Evolutionary conservation across 2,113 vertebrate species (phyloP), one percentile per base, ranked within the genome.

Genomic region (Heterotis niloticus): DNA sequence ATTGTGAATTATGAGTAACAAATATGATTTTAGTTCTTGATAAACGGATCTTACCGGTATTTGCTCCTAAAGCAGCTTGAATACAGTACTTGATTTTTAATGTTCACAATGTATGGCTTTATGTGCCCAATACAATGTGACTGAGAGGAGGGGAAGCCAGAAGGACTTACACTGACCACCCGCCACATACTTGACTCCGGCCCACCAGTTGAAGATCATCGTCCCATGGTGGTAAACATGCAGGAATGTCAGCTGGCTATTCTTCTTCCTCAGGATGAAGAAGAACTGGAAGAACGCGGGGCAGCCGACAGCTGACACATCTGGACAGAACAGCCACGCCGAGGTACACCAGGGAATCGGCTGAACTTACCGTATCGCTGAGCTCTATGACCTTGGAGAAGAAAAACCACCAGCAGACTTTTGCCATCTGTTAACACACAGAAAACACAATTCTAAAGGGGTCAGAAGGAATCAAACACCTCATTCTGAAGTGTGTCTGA

Each of bases 161-260:
- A 59, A 10, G 57, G 9, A 59, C 90, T 87, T 88, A 95, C 95
- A 94, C 88, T 94, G 92, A 81, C 91, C 93, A 60, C 92, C 94
- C 0, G 92, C 91, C 70, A 94, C 81, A 0, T 93, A 94, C 83
- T 95, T 95, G 65, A 95, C 83, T 9, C 92, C 94, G 0, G 78
- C 82, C 91, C 92, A 95, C 88, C 92, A 94, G 87, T 86, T 95
- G 86, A 93, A 93, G 82, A 94, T 89, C 93, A 94, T 91, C 14
- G 93, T 93, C 78, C 83, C 86, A 0, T 95, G 95, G 81, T 95
- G 94, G 82, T 94, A 95, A 14, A 94, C 79, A 0, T 94, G 94
- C 56, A 96, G 93, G 82, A 95, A 95, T 0, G 91, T 94, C 81
- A 94, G 84, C 84, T 94, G 93, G 44, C 71, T 92, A 85, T 89